Evolutionary conservation across 92 coral and sea anemone species (phyloP).

Genomic region (Pocillopora grandis): DNA sequence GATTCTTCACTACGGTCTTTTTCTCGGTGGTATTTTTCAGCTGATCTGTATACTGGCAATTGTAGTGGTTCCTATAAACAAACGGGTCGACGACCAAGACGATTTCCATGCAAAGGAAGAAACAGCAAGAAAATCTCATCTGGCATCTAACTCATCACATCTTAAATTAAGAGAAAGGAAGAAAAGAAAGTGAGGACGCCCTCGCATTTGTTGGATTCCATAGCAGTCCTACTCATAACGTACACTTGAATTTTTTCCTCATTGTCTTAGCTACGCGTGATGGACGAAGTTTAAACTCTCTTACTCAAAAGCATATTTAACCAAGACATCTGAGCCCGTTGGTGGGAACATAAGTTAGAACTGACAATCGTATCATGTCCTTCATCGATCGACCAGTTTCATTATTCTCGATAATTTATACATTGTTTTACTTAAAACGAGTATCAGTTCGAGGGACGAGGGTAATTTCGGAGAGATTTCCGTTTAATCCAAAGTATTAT

Average conservation of each 20-base stretch:
- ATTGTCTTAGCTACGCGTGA: not conserved
- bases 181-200: conserved; percentile 46
- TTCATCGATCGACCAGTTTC: no score
- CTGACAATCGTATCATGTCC: no score
- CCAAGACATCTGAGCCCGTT: no score
- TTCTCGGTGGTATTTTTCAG: conserved; percentile 86
- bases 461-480: no score
- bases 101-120: conserved; percentile 31
- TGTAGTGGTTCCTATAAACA: conserved; percentile 67
- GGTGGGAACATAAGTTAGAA: no score
- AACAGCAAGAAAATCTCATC: conserved; percentile 14
- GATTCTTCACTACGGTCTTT: conserved; percentile 75
- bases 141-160: conserved; percentile 16
- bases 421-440: no score
- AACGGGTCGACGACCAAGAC: conserved; percentile 44
- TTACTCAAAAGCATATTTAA: no score
- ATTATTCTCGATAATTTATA: no score
- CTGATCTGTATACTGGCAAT: conserved; percentile 83
- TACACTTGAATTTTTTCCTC: not conserved
- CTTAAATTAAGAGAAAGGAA: conserved; percentile 51
- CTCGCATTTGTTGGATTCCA: not conserved
- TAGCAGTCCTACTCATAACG: not conserved
- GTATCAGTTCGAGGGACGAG: no score
- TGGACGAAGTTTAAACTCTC: no score
- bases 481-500: no score